phyloP scores from a whole-genome alignment of 2,888 invertebrate species.

The Drosophila niveifrons region DNA sequence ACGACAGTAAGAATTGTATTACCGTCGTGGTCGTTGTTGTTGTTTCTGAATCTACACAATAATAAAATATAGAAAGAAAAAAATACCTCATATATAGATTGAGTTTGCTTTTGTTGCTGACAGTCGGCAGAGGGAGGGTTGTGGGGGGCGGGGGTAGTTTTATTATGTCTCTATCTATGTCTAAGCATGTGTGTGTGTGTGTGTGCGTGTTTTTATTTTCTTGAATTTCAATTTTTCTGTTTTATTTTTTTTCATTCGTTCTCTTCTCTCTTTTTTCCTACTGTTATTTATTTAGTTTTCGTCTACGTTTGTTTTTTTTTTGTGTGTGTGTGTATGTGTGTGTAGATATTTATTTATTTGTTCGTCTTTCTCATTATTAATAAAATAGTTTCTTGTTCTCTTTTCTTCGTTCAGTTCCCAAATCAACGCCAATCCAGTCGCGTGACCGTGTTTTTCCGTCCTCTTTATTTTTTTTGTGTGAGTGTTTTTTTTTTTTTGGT shows the following conservation, averaged over 20 bases:
- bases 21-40: slow-evolving; percentile 60
- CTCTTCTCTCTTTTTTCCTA: slow-evolving; percentile 49
- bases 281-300: slow-evolving; percentile 75
- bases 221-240: slow-evolving; percentile 60
- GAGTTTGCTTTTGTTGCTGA: slow-evolving; percentile 49
- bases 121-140: slow-evolving; percentile 1
- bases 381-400: slow-evolving; percentile 81
- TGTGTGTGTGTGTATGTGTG: slow-evolving; percentile 9
- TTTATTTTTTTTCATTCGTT: slow-evolving; percentile 12
- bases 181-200: neutral
- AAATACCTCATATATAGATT: slow-evolving; percentile 62
- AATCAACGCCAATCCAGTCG: slow-evolving; percentile 68
- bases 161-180: slow-evolving; percentile 23
- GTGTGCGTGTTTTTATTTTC: slow-evolving; percentile 65
- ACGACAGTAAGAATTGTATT: slow-evolving; percentile 80
- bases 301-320: slow-evolving; percentile 57
- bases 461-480: neutral
- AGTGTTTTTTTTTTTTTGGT: neutral
- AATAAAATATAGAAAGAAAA: slow-evolving; percentile 53
- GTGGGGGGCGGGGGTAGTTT: slow-evolving; percentile 14
- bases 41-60: slow-evolving; percentile 71
- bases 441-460: slow-evolving; percentile 61
- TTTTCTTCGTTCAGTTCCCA: slow-evolving; percentile 75
- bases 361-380: slow-evolving; percentile 74
- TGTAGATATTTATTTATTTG: slow-evolving; percentile 40